phyloP scores from a whole-genome alignment of 2,797 vertebrate species.

The Cheirogaleus major region DNA sequence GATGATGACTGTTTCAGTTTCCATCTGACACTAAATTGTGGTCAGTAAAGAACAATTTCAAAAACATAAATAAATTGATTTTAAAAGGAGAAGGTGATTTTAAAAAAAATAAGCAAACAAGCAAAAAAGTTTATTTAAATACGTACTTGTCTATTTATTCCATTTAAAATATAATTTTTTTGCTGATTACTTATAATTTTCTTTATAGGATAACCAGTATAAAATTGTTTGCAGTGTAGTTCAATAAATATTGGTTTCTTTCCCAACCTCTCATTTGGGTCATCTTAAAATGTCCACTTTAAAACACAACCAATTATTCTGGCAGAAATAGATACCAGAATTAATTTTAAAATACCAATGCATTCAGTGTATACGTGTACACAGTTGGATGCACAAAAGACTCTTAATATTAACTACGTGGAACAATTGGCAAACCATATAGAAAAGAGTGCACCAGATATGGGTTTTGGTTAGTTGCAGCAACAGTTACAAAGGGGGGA shows the following conservation, averaged over 20 bases:
- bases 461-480: not conserved
- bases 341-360: not conserved
- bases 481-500: not conserved
- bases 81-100: not conserved
- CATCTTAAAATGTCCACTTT: not conserved
- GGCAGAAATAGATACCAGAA: not conserved
- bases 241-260: not conserved
- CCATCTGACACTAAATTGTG: not conserved
- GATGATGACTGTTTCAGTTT: not conserved
- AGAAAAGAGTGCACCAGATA: not conserved
- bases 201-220: not conserved
- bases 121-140: slow-evolving; percentile 3
- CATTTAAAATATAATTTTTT: not conserved
- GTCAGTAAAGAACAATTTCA: not conserved
- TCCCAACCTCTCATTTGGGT: not conserved
- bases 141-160: not conserved
- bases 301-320: not conserved
- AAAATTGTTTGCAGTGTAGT: not conserved
- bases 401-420: not conserved
- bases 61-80: not conserved
- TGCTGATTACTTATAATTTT: not conserved
- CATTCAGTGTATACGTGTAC: not conserved
- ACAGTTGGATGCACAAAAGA: not conserved
- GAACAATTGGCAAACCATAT: not conserved
- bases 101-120: not conserved